Percentiles rank a stretch among this genome's conserved stretches.
These are phyloP conservation scores for Lordiphosa fenestrarum DNA, from an alignment of 2,888 invertebrate species.

Conservation along the genomic window DNA sequence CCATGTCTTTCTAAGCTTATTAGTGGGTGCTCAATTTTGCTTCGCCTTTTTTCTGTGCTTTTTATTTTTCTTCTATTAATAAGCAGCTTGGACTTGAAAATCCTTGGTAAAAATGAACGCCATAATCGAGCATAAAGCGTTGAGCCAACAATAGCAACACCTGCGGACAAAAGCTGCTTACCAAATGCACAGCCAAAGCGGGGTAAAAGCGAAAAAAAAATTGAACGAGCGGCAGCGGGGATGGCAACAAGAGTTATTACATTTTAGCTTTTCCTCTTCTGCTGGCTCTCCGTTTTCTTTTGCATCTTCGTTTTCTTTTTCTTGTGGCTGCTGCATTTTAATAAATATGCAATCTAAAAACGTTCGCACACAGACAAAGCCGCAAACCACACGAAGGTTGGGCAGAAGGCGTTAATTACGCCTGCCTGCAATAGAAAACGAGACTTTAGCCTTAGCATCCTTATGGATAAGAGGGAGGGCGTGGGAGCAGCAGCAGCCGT, in stretches of 20 bases:
- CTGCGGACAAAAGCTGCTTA: conserved; percentile 75
- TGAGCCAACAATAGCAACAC: conserved; percentile 72
- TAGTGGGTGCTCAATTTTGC: conserved; percentile 57
- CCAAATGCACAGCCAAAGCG: conserved; percentile 35
- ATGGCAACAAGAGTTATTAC: conserved; percentile 67
- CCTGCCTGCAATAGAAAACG: conserved; percentile 48
- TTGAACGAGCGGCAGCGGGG: not conserved
- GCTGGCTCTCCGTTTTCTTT: conserved; percentile 22
- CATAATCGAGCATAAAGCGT: conserved; percentile 51
- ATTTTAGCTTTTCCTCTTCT: conserved; percentile 52
- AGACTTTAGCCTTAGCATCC: conserved; percentile 44
- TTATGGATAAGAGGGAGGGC: conserved; percentile 40
- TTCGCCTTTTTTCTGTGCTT: conserved; percentile 12
- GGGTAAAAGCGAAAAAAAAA: conserved; percentile 7
- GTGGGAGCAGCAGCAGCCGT: conserved; percentile 1
- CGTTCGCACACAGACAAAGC: conserved; percentile 40
- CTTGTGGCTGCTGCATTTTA: conserved; percentile 58
- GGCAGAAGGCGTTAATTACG: conserved; percentile 66
- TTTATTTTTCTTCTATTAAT: conserved; percentile 42
- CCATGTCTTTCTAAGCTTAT: conserved; percentile 56
- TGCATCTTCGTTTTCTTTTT: conserved; percentile 29
- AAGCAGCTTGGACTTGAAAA: conserved; percentile 69
- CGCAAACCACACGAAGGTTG: conserved; percentile 34
- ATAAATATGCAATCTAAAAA: conserved; percentile 71
- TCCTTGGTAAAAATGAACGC: conserved; percentile 38